These are phyloP conservation scores for Nesometra sesokonis DNA, from an alignment of 35 echinoderm and acorn worm genomes.

Conservation along the genomic window DNA sequence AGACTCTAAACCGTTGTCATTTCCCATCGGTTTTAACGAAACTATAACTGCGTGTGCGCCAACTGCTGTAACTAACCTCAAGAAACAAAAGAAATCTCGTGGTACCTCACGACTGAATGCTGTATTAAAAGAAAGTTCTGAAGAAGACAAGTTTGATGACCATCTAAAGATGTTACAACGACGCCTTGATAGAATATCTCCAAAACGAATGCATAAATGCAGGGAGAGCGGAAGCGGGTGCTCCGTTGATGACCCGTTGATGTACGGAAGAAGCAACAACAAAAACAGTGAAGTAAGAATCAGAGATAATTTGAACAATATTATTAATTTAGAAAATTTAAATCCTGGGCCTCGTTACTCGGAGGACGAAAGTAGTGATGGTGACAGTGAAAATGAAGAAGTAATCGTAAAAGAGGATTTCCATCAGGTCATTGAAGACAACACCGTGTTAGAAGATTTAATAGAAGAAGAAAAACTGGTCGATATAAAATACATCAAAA, in stretches of 20 bases:
- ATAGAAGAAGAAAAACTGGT: neutral
- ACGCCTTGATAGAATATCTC: neutral
- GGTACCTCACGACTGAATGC: neutral
- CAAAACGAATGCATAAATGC: neutral
- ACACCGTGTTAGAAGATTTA: neutral
- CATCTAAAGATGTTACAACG: neutral
- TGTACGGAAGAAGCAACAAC: neutral
- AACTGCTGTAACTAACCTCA: neutral
- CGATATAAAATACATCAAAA: neutral
- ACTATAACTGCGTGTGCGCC: neutral
- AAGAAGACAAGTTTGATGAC: neutral
- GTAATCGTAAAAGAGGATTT: neutral
- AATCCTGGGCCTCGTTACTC: neutral
- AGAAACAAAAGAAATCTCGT: neutral
- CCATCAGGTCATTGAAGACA: neutral
- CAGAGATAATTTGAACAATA: no score
- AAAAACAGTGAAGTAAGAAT: no score
- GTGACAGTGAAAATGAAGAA: neutral
- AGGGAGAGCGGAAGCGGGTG: neutral
- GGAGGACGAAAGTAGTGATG: neutral
- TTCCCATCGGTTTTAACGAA: neutral
- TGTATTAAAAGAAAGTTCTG: neutral
- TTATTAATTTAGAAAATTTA: no score
- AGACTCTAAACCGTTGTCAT: neutral
- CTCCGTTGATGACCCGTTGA: neutral